Evolutionary conservation across 2,113 vertebrate species (phyloP), one percentile per base, ranked within the genome.

Genomic region (Clarias macrocephalus): DNA sequence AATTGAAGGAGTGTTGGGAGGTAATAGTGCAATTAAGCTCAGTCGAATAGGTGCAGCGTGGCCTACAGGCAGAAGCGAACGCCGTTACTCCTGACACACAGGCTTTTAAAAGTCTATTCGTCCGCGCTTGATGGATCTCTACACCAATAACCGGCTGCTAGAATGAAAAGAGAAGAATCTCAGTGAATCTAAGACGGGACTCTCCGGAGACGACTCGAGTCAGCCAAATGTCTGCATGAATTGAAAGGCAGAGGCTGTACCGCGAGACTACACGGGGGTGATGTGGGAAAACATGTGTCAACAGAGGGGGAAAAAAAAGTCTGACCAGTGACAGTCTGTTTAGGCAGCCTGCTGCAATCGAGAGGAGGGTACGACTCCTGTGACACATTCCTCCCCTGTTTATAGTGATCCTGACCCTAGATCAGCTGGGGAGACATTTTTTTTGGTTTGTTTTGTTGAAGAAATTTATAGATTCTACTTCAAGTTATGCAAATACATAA

Each of bases 141-240:
- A 80, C 80, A 82, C 77, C 28, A 65, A 86, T 30, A 79, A 83
- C 52, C 65, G 66, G 65, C 60, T 82, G 42, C 37, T 79, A 52
- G 57, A 85, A 83, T 88, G 62, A 83, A 72, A 60, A 86, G 65
- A 30, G 57, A 80, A 73, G 63, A 59, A 85, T 83, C 77, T 80
- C 65, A 88, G 81, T 68, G 59, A 85, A 86, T 30, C 30, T 70
- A 42, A 56, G 60, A 80, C n/a, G 62, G 19, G 66, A 82, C 73
- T 88, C 89, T 86, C 89, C 37, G 21, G 80, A 88, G 89, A 85
- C 83, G 10, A 63, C 63, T 33, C 28, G 63, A 84, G 86, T 89
- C 87, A 85, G 86, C 81, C 86, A 88, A 88, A 88, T 86, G 77
- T 89, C 88, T 89, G 86, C 68, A 84, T 80, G 80, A 80, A 89